phyloP scores from a whole-genome alignment of 2,797 vertebrate genomes.

The Enteromius paludinosus region DNA sequence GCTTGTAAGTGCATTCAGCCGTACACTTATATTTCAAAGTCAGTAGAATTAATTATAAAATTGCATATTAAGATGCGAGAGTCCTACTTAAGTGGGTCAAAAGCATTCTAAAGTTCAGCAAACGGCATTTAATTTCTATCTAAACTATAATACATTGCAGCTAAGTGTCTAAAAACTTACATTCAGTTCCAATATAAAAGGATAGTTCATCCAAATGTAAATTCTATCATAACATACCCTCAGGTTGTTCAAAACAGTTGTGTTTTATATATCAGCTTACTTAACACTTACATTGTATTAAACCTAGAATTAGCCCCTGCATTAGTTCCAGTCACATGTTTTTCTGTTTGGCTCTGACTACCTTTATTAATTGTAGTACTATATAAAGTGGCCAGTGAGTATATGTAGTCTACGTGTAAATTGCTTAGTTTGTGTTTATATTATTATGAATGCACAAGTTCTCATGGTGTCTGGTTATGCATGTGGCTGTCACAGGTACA shows the following conservation, averaged over 20 bases:
- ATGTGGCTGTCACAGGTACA: constrained; percentile 76
- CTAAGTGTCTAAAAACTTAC: not conserved
- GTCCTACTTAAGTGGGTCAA: not conserved
- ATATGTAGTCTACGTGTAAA: not conserved
- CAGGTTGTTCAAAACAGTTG: not conserved
- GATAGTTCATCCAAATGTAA: not conserved
- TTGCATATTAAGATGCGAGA: not conserved
- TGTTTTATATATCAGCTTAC: not conserved
- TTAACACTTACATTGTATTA: not conserved
- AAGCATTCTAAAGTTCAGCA: not conserved
- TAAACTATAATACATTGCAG: not conserved
- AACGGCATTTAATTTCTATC: not conserved
- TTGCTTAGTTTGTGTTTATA: not conserved
- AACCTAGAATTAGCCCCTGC: not conserved
- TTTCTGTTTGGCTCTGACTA: not conserved
- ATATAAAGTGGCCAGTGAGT: not conserved
- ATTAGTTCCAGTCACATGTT: not conserved
- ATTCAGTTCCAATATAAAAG: not conserved
- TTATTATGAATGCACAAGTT: not conserved
- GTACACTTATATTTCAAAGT: constrained; percentile 2
- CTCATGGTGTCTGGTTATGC: not conserved
- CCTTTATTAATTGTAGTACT: not conserved
- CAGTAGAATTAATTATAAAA: not conserved
- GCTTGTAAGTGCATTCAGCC: not conserved
- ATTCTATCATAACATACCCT: not conserved